These are phyloP conservation scores for Sphyrna mokarran DNA, from an alignment of 2,113 vertebrate genomes.

Conservation along the genomic window DNA sequence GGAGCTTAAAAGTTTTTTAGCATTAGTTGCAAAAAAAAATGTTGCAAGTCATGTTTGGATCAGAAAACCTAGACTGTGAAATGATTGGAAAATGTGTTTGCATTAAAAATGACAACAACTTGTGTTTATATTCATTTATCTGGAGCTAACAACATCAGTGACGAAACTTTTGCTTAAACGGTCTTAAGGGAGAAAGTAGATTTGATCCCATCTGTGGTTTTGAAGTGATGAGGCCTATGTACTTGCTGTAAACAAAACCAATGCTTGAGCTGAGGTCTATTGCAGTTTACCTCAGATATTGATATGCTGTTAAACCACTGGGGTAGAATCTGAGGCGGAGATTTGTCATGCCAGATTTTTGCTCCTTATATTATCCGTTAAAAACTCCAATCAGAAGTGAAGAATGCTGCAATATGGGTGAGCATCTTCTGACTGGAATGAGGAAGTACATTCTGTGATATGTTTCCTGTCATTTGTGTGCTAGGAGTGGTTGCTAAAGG, in stretches of 20 bases:
- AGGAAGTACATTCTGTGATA: neutral
- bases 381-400: neutral
- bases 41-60: neutral
- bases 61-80: neutral
- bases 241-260: neutral
- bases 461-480: neutral
- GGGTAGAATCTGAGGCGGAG: too few species aligned
- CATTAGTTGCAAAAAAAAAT: neutral
- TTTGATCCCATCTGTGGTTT: neutral
- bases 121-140: neutral
- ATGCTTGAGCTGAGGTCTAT: neutral
- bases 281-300: neutral
- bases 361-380: neutral
- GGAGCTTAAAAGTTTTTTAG: neutral
- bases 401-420: neutral
- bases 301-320: neutral
- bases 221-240: neutral
- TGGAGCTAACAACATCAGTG: neutral
- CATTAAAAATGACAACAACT: neutral
- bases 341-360: neutral
- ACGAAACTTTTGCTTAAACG: neutral
- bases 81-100: neutral
- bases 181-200: neutral
- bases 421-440: neutral
- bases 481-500: neutral